Percentiles rank a stretch among this genome's conserved stretches.
Conservation (phyloP, 2,113 vertebrate genomes). For the Ailurus styani region DNA sequence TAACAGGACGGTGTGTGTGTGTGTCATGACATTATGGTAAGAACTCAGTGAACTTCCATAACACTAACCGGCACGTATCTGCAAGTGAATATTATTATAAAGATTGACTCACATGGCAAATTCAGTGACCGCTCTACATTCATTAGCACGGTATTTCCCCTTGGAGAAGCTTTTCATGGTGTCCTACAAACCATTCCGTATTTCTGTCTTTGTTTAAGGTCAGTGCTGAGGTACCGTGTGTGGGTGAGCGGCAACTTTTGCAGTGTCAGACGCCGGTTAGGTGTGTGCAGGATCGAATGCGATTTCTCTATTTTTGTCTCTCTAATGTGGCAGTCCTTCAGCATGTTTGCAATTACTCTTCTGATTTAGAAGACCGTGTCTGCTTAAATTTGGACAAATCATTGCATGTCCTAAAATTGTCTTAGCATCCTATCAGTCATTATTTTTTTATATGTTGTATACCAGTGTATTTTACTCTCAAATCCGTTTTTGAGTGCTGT, state of each 20-base stretch:
- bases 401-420: not conserved
- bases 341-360: not conserved
- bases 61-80: fast-evolving
- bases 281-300: fast-evolving
- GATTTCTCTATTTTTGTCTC: not conserved
- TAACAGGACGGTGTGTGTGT: not conserved
- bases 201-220: not conserved
- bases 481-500: not conserved
- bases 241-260: fast-evolving
- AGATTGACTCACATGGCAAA: too few species aligned
- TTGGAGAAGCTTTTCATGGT: fast-evolving
- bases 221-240: fast-evolving
- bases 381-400: not conserved
- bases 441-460: not conserved
- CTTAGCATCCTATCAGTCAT: not conserved
- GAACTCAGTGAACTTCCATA: fast-evolving
- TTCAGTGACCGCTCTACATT: not conserved
- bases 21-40: not conserved
- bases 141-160: not conserved
- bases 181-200: not conserved
- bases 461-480: not conserved
- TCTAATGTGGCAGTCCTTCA: not conserved
- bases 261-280: fast-evolving
- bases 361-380: not conserved
- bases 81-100: fast-evolving